Percentiles rank a stretch among this genome's conserved stretches.
These are phyloP conservation scores for Drosophila rubida DNA, from an alignment of 2,888 invertebrate genomes.

Conservation along the genomic window DNA sequence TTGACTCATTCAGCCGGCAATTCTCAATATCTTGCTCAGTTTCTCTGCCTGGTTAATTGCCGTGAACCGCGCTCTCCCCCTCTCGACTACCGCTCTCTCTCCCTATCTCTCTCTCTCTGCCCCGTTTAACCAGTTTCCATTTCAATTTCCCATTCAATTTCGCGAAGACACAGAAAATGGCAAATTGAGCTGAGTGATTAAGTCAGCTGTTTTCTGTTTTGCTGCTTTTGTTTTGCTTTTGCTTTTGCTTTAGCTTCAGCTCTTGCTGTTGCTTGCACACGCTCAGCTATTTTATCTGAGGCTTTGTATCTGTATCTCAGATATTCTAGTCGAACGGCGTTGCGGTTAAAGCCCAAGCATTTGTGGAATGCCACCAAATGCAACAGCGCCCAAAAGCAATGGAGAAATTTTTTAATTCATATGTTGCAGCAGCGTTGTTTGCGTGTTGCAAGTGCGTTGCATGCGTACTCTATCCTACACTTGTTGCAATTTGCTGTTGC, in stretches of 20 bases:
- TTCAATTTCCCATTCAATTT: constrained; percentile 63
- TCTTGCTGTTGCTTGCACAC: constrained; percentile 13
- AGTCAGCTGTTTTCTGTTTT: constrained; percentile 74
- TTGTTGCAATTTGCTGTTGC: constrained; percentile 45
- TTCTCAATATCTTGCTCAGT: constrained; percentile 23
- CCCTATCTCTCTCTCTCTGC: not conserved
- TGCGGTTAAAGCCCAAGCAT: constrained; percentile 34
- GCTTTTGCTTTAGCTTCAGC: not conserved
- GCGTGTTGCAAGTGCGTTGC: constrained; percentile 59
- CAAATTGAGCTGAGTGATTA: constrained; percentile 34
- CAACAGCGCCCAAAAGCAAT: constrained; percentile 19
- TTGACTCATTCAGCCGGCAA: constrained; percentile 47
- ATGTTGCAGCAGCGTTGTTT: constrained; percentile 27
- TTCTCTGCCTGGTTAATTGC: constrained; percentile 45
- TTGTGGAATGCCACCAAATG: constrained; percentile 58
- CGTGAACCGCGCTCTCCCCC: constrained; percentile 7
- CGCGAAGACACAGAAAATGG: constrained; percentile 35
- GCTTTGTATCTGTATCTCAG: constrained; percentile 17
- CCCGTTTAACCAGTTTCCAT: constrained; percentile 60
- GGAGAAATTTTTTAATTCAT: constrained; percentile 58
- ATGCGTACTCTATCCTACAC: constrained; percentile 30
- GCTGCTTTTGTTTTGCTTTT: constrained; percentile 42
- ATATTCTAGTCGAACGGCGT: constrained; percentile 62
- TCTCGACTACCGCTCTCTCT: not conserved
- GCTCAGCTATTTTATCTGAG: constrained; percentile 33